Conservation (phyloP, 2,888 invertebrate genomes). For the Dysmachus trigonus region DNA sequence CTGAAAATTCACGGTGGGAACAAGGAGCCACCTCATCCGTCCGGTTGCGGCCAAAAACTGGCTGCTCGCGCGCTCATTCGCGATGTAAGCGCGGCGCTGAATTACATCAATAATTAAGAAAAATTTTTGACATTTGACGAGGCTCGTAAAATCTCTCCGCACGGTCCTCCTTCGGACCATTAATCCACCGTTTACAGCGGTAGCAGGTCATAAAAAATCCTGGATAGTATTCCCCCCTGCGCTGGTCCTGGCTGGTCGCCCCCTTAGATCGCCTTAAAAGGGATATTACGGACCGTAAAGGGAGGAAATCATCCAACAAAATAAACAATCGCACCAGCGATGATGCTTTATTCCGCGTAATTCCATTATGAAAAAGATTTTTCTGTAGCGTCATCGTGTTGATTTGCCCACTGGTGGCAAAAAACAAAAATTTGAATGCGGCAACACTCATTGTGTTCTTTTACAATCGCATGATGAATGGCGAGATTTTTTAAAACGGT, state of each 20-base stretch:
- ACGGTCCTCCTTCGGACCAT: slow-evolving; percentile 2
- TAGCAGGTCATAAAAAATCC: slow-evolving; percentile 40
- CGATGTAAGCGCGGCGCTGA: neutral
- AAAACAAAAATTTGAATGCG: slow-evolving; percentile 19
- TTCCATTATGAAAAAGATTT: slow-evolving; percentile 39
- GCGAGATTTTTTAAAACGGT: neutral
- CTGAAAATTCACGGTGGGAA: slow-evolving; percentile 21
- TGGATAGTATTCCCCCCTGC: neutral
- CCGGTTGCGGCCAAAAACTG: neutral
- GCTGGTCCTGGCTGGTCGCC: neutral
- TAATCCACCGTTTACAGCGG: slow-evolving; percentile 39
- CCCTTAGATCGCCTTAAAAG: slow-evolving; percentile 20
- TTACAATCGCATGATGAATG: slow-evolving; percentile 39
- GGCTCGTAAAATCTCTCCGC: slow-evolving; percentile 23
- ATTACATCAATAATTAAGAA: slow-evolving; percentile 34
- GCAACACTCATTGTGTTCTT: slow-evolving; percentile 33
- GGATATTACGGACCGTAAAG: slow-evolving; percentile 51
- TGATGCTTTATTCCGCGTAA: slow-evolving; percentile 26
- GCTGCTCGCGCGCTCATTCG: neutral
- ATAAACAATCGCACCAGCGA: slow-evolving; percentile 49
- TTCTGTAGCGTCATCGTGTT: slow-evolving; percentile 37
- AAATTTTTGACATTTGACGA: slow-evolving; percentile 34
- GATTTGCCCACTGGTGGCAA: slow-evolving; percentile 23
- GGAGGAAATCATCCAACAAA: slow-evolving; percentile 50
- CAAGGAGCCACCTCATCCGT: neutral